Conservation (phyloP, 2,888 invertebrate species). For the Carabus problematicus region DNA sequence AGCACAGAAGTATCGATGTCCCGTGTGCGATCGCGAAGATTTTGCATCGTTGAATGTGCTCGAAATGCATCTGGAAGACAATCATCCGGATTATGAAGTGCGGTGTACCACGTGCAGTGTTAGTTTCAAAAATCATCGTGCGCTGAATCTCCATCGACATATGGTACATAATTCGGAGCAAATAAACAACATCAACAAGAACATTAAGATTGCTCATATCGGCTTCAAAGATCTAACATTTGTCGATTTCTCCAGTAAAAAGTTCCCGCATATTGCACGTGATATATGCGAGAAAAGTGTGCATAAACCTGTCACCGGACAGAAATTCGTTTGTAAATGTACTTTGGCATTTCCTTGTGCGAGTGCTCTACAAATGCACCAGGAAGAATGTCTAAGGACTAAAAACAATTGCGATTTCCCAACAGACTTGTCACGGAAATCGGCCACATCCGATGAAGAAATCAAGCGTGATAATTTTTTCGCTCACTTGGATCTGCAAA, state of each 20-base stretch:
- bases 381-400: slow-evolving; percentile 60
- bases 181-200: slow-evolving; percentile 51
- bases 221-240: slow-evolving; percentile 77
- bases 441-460: slow-evolving; percentile 63
- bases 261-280: slow-evolving; percentile 80
- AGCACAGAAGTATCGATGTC: slow-evolving; percentile 62
- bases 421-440: slow-evolving; percentile 49
- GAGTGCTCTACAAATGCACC: slow-evolving; percentile 73
- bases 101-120: slow-evolving; percentile 76
- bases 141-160: slow-evolving; percentile 73
- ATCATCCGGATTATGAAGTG: slow-evolving; percentile 71
- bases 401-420: slow-evolving; percentile 52
- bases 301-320: slow-evolving; percentile 64
- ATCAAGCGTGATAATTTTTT: slow-evolving; percentile 80
- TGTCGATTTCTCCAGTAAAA: slow-evolving; percentile 81
- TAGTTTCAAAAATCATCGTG: slow-evolving; percentile 75
- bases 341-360: slow-evolving; percentile 74
- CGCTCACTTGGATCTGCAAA: slow-evolving; percentile 78
- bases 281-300: slow-evolving; percentile 74
- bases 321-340: slow-evolving; percentile 75
- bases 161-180: slow-evolving; percentile 62
- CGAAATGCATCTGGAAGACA: slow-evolving; percentile 70
- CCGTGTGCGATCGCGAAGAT: slow-evolving; percentile 69
- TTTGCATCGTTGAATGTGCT: slow-evolving; percentile 67
- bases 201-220: slow-evolving; percentile 62